These are phyloP conservation scores for Melipona quadrifasciata DNA, from an alignment of 1,140 invertebrate genomes.

Conservation along the genomic window DNA sequence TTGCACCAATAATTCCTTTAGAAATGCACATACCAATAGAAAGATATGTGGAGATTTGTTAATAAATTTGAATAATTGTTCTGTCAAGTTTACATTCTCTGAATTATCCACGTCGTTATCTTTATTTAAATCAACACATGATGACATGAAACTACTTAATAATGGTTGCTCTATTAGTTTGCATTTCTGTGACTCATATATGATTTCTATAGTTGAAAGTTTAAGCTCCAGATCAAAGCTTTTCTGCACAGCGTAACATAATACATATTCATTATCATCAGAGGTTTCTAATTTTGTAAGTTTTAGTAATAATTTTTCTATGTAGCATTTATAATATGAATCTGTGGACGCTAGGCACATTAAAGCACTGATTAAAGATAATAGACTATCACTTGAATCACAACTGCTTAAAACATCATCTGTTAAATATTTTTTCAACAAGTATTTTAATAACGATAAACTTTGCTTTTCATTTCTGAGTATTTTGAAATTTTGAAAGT, in stretches of 20 bases:
- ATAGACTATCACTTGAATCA: slow-evolving; percentile 46
- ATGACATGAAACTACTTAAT: slow-evolving; percentile 61
- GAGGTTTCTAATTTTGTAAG: slow-evolving; percentile 57
- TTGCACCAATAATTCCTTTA: slow-evolving; percentile 70
- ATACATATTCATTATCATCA: slow-evolving; percentile 60
- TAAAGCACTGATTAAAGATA: slow-evolving; percentile 61
- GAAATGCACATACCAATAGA: slow-evolving; percentile 62
- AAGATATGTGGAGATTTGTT: slow-evolving; percentile 67
- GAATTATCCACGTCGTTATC: slow-evolving; percentile 15
- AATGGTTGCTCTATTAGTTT: slow-evolving; percentile 74
- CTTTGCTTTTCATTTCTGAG: slow-evolving; percentile 55
- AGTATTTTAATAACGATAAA: slow-evolving; percentile 46
- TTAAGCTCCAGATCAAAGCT: slow-evolving; percentile 58
- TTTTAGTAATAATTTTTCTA: slow-evolving; percentile 61
- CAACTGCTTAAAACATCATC: slow-evolving; percentile 53
- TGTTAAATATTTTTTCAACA: slow-evolving; percentile 70
- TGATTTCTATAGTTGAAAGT: slow-evolving; percentile 62
- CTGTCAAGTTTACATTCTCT: slow-evolving; percentile 26
- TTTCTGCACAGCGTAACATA: slow-evolving; percentile 57
- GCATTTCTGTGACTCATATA: slow-evolving; percentile 65
- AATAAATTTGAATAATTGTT: slow-evolving; percentile 62
- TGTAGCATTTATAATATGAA: slow-evolving; percentile 34
- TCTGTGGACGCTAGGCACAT: slow-evolving; percentile 49
- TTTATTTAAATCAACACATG: slow-evolving; percentile 40
- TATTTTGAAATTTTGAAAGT: slow-evolving; percentile 48